Evolutionary conservation across 2,888 invertebrate genomes (phyloP).

Genomic region (Pardosa pseudoannulata): DNA sequence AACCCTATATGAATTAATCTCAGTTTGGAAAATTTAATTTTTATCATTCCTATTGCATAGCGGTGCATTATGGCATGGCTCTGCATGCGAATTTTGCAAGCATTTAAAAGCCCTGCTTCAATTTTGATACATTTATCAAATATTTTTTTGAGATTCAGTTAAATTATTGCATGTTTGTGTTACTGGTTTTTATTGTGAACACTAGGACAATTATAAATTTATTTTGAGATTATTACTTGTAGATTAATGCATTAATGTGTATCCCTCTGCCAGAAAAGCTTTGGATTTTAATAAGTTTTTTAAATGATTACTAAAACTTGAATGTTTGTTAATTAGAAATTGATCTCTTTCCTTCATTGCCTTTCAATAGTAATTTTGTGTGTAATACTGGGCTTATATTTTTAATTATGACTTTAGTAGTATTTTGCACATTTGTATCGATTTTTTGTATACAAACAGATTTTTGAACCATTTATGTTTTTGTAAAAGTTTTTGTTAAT

Average conservation of each 20-base stretch:
- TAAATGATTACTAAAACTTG: background rate
- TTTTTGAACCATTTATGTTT: background rate
- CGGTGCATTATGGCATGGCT: constrained; percentile 12
- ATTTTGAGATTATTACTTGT: constrained; percentile 29
- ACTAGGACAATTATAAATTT: background rate
- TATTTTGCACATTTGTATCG: too few species aligned
- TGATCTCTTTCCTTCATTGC: background rate
- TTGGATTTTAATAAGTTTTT: background rate
- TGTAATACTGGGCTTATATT: background rate
- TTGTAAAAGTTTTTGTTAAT: background rate
- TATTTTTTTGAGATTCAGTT: background rate
- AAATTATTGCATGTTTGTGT: too few species aligned
- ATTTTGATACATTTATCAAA: background rate
- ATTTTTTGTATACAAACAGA: too few species aligned
- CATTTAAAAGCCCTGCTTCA: background rate
- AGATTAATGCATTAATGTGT: constrained; percentile 41
- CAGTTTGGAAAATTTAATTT: too few species aligned
- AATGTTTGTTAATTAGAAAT: background rate
- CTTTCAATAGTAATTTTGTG: background rate
- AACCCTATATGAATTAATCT: too few species aligned
- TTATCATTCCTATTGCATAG: background rate
- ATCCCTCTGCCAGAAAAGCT: constrained; percentile 57
- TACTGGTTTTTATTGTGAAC: too few species aligned
- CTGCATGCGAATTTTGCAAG: background rate
- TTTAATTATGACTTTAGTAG: background rate